These are phyloP conservation scores for Chelonia mydas DNA, from an alignment of 2,797 vertebrate genomes.

Conservation along the genomic window DNA sequence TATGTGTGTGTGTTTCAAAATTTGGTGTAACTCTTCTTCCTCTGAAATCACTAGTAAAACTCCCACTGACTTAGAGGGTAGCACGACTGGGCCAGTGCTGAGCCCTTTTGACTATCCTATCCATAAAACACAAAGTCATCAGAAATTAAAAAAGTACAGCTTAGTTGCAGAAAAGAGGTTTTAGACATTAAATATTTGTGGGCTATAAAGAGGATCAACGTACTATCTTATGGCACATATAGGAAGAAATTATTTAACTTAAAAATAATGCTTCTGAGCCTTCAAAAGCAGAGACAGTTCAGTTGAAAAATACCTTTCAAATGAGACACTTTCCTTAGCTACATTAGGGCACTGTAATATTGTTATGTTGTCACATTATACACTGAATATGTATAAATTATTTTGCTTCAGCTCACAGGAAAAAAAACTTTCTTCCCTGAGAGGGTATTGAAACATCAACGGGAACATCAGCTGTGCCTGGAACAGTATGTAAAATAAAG, in stretches of 20 bases:
- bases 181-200: not conserved
- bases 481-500: not conserved
- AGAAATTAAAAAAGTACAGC: not conserved
- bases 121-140: not conserved
- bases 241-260: not conserved
- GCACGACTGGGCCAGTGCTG: not conserved
- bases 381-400: not conserved
- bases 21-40: not conserved
- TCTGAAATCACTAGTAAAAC: not conserved
- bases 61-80: not conserved
- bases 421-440: not conserved
- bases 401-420: slow-evolving; percentile 20
- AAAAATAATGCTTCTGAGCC: not conserved
- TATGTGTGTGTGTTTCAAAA: not conserved
- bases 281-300: not conserved
- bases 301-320: not conserved
- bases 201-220: not conserved
- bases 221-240: not conserved
- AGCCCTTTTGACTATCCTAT: not conserved
- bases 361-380: not conserved
- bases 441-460: not conserved
- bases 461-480: not conserved
- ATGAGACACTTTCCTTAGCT: not conserved
- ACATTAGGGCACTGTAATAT: not conserved
- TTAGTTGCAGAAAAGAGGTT: not conserved